Conservation (phyloP, 2,888 invertebrate species). For the Agrotis segetum region DNA sequence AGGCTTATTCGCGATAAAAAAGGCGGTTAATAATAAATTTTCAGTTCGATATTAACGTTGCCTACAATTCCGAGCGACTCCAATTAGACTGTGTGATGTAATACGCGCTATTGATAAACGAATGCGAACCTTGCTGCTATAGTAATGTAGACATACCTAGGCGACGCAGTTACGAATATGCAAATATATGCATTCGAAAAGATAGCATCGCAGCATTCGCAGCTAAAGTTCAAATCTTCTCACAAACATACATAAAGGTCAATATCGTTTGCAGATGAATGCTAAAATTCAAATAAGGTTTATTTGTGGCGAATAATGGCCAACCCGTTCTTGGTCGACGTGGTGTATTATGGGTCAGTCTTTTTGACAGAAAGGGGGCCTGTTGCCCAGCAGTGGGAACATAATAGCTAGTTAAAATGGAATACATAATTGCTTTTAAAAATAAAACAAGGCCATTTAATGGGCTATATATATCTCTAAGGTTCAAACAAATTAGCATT, state of each 20-base stretch:
- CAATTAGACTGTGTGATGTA: slow-evolving; percentile 38
- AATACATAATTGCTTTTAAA: background rate
- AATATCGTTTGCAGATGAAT: slow-evolving; percentile 6
- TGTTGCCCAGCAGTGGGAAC: background rate
- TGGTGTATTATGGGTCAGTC: too few relatives aligned
- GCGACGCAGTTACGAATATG: slow-evolving; percentile 30
- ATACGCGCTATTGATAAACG: slow-evolving; percentile 48
- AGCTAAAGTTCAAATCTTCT: slow-evolving; percentile 42
- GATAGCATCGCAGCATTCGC: slow-evolving; percentile 16
- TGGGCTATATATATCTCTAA: too few relatives aligned
- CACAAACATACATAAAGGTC: slow-evolving; percentile 6
- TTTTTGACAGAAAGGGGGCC: too few relatives aligned
- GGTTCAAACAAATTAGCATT: too few relatives aligned
- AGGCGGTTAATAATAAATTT: slow-evolving; percentile 6
- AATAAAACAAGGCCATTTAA: background rate
- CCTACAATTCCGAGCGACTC: slow-evolving; percentile 36
- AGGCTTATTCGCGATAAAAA: slow-evolving; percentile 17
- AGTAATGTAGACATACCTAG: background rate
- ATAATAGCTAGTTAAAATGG: background rate
- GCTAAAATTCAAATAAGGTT: background rate
- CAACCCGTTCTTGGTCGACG: background rate
- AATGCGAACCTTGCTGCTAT: slow-evolving; percentile 23
- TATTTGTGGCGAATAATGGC: slow-evolving; percentile 12
- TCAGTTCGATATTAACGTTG: slow-evolving; percentile 9
- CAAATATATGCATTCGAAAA: slow-evolving; percentile 21